phyloP scores from a whole-genome alignment of 2,797 vertebrate genomes.

The Lepus oiostolus region DNA sequence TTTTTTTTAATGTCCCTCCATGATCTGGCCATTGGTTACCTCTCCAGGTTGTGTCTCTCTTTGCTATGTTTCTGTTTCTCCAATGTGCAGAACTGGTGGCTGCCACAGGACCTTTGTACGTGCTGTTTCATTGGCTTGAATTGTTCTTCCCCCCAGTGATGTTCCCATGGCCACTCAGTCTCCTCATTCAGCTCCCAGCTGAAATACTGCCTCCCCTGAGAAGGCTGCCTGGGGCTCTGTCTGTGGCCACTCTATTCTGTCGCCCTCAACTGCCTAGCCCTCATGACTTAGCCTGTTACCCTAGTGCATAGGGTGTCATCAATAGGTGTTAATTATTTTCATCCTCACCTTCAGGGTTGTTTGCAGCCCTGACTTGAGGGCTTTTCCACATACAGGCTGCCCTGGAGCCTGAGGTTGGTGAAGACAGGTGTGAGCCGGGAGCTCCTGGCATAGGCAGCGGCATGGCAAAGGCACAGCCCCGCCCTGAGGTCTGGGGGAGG shows the following conservation, averaged over 20 bases:
- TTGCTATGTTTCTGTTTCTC: neutral
- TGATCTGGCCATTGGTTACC: neutral
- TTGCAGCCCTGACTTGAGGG: neutral
- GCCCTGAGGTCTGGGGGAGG: neutral
- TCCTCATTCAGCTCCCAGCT: neutral
- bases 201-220: neutral
- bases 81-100: neutral
- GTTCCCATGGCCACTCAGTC: fast-evolving
- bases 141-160: neutral
- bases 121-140: neutral
- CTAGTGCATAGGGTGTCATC: neutral
- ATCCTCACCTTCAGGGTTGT: neutral
- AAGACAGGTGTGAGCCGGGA: neutral
- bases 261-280: neutral
- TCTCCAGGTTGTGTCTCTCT: neutral
- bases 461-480: neutral
- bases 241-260: neutral
- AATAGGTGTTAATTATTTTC: neutral
- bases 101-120: neutral
- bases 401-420: neutral
- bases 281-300: neutral
- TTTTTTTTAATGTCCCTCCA: neutral
- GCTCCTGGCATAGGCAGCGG: neutral
- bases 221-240: neutral
- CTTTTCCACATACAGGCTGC: neutral